Evolutionary conservation across 2,797 vertebrate genomes (phyloP), one percentile per base, ranked within the genome.

Genomic region (Pseudotriccus pelzelni): DNA sequence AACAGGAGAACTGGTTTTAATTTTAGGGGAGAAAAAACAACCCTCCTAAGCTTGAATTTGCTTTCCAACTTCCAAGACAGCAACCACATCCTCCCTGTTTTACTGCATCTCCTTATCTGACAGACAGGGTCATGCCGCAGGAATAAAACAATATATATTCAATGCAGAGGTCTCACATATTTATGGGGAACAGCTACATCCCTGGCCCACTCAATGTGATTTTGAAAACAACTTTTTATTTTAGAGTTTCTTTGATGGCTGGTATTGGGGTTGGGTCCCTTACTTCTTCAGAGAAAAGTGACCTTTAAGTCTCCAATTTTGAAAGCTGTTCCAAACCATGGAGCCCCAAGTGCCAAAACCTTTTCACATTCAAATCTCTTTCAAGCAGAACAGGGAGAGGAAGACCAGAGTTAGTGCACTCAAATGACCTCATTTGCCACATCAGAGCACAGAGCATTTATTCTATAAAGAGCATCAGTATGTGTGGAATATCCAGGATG

Each of bases 371-470:
- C 94, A 93, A 96, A 96, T 96, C 56, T 82, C 89, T 95, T 94
- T 96, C 91, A 90, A 93, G 87, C 89, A 95, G 96, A 96, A 90
- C 85, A 84, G 90, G 77, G 63, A 76, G 81, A 91, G 87, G 91
- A 90, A 94, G 80, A 94, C 41, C 63, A 77, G 58, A 90, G 90
- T 84, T 68, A 84, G 70, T 96, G 96, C 94, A 96, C 96, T 96
- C 83, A 91, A 13, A 93, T 94, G 94, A 96, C 96, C 96, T 94
- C 96, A 94, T 94, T 95, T 94, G 93, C 96, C 96, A 97, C 96
- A 97, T 96, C 94, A 95, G 87, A 97, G 87, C 89, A 90, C 90
- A 95, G 90, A 93, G 87, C 80, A 58, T 93, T 95, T 94, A 93
- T 90, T 91, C 91, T 90, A 30, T 68, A 80, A 96, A 94, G 93